phyloP scores from a whole-genome alignment of 1,140 invertebrate species.

The Tetramorium simillimum region DNA sequence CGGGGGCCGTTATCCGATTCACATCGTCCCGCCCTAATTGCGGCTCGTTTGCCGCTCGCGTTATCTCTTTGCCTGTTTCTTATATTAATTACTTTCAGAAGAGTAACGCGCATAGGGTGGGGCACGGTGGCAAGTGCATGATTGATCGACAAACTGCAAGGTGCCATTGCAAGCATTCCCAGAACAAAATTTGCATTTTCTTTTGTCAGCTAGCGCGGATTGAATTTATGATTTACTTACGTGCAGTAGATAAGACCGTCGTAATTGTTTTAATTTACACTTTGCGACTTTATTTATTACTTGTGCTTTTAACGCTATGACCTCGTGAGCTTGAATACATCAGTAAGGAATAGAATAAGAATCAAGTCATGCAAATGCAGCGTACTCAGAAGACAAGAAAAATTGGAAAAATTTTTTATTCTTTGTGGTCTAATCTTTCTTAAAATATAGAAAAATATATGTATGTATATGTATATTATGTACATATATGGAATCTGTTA shows the following conservation, averaged over 20 bases:
- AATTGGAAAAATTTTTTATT: neutral
- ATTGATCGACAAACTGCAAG: conserved; percentile 52
- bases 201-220: conserved; percentile 30
- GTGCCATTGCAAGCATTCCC: conserved; percentile 43
- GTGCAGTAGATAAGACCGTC: conserved; percentile 13
- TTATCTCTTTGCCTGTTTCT: conserved; percentile 53
- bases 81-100: conserved; percentile 59
- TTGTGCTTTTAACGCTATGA: neutral
- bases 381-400: neutral
- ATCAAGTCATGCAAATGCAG: neutral
- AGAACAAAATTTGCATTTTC: conserved; percentile 54
- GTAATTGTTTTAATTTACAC: conserved; percentile 57
- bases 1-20: conserved; percentile 11
- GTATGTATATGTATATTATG: no score
- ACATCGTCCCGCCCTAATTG: conserved; percentile 60
- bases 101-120: conserved; percentile 45
- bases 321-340: neutral
- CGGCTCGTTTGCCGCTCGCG: conserved; percentile 42
- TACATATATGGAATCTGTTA: neutral
- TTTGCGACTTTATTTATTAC: conserved; percentile 50
- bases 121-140: conserved; percentile 40
- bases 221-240: conserved; percentile 58
- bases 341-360: conserved; percentile 2
- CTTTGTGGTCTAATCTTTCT: neutral
- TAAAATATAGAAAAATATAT: neutral